Conservation (phyloP, 2,113 vertebrate genomes). For the Eidolon helvum region DNA sequence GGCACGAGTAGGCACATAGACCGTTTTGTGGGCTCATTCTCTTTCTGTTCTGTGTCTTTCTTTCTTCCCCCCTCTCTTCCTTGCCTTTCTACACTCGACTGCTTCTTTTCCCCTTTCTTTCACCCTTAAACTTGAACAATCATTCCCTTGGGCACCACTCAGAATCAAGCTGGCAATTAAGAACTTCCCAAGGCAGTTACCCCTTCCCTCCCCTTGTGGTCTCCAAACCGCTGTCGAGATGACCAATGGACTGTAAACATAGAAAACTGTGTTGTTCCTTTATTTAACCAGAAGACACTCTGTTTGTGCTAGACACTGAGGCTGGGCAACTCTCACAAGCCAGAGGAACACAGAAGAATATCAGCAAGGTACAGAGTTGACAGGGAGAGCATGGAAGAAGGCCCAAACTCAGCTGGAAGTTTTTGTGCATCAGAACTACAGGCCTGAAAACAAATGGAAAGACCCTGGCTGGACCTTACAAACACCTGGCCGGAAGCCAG, state of each 20-base stretch:
- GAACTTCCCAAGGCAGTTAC: neutral
- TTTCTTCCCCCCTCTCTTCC: neutral
- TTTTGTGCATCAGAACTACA: neutral
- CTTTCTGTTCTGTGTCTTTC: neutral
- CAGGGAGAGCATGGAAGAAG: rapidly evolving
- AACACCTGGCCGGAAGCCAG: neutral
- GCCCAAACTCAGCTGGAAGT: neutral
- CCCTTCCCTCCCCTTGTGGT: neutral
- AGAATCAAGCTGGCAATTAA: neutral
- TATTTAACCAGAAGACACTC: neutral
- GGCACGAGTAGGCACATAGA: neutral
- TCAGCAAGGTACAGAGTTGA: neutral
- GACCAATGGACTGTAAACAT: neutral
- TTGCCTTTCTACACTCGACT: neutral
- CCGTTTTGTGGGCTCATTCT: rapidly evolving
- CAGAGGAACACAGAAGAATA: neutral
- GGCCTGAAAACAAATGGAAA: neutral
- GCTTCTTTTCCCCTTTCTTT: neutral
- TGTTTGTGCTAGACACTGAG: neutral
- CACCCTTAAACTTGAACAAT: neutral
- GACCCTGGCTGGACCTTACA: neutral
- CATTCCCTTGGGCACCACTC: neutral
- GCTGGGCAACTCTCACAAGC: neutral
- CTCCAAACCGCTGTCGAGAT: neutral
- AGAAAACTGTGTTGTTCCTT: neutral